Evolutionary conservation across 2,888 invertebrate species (phyloP), one percentile per base, ranked within the genome.

Genomic region (Lottia gigantea): DNA sequence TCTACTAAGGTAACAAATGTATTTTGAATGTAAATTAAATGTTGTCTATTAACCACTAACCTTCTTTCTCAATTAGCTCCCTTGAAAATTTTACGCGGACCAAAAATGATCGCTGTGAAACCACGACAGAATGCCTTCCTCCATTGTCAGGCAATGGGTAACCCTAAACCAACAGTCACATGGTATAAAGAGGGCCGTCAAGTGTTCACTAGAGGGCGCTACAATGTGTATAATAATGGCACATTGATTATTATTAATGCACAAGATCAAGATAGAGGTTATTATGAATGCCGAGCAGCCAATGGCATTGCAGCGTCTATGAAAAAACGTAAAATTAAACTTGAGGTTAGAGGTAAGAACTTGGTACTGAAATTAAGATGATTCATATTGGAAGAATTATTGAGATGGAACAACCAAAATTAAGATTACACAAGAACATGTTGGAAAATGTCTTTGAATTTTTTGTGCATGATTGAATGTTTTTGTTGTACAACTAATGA

Each of bases 241-340:
- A 92, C 94, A 16, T 90, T 97, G 81, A 90, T 92, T 31, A 92
- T 97, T 67, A 87, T 89, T 46, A 90, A 91, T 67, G 92, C 93
- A 16, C 90, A 91, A 61, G 88, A 90, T 66, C 90, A 90, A 46
- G 96, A 97, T 89, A 92, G 93, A 63, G 97, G 96, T 61, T 89
- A 89, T 76, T 97, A 97, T 88, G 92, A 92, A 66, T 97, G 97
- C 88, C 92, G 93, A 85, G 97, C 95, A 1, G 89, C 91, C 77
- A 97, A 97, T 90, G 90, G 91, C 0, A 93, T 92, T 88, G 92
- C 92, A 70, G 91, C 91, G 55, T 92, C 96, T 7, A 93, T 91
- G 26, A 76, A 76, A 8, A 71, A 40, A 49, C 92, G 92, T 82
- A 91, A 91, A 40, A 90, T 94, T 61, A 90, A 91, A 71, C 92